Evolutionary conservation across 1,140 invertebrate species (phyloP), one percentile per base, ranked within the genome.

Genomic region (Teleopsis dalmanni): DNA sequence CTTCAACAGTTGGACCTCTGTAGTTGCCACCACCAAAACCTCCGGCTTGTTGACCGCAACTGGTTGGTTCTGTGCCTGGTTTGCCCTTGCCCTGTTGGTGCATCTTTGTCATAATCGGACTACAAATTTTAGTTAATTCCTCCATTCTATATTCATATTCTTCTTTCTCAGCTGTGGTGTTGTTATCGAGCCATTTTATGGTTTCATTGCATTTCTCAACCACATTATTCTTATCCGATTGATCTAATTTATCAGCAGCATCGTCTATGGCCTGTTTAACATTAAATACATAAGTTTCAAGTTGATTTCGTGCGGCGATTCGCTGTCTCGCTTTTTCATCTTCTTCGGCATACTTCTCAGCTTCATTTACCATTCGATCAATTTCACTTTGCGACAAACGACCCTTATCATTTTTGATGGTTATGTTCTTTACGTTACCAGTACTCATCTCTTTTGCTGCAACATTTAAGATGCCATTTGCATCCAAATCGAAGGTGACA

Each of bases 401-500:
- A 31, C 87, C 85, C 61, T 89, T 88, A 65, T 91, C 87, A 62
- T 91, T 91, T 25, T 84, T 88, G 52, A 91, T 89, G 11, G 83
- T 87, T 55, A 91, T 90, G 60, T 89, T 85, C 76, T 78, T 46
- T 69, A 76, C 34, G 78, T 72, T 76, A 5, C 76, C 75, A 1
- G 75, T 76, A 46, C 73, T 73, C 48, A 68, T 74, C 56, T 80
- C 78, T 49, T 73, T 74, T 14, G 78, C 78, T 0, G 79, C 75
- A 6, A 87, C 85, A 56, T 80, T 81, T 21, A 79, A 51, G 41
- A 81, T 81, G 21, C 79, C 79, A 52, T 81, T 79, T 13, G 77
- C 78, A 56, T 81, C 78, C 50, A 80, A 56, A 56, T 80, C 76
- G 56, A 80, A 81, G 25, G 72, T 75, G n/a, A 84, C 81, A 57